These are phyloP conservation scores for Lanistes nyassanus DNA, from an alignment of 1,140 invertebrate species.

Conservation along the genomic window DNA sequence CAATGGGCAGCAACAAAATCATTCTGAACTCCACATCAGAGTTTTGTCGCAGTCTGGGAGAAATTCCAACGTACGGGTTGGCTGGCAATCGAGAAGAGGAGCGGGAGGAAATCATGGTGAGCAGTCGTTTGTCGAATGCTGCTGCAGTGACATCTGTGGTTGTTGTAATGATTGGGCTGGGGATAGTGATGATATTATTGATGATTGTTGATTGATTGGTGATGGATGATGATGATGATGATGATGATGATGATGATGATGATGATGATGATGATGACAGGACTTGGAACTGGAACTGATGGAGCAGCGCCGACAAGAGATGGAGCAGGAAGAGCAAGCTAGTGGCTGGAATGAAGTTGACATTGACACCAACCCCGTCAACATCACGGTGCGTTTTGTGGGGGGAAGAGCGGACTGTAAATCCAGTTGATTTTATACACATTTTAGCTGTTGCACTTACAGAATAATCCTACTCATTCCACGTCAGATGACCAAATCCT, in stretches of 20 bases:
- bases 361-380: slow-evolving; percentile 67
- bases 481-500: not conserved
- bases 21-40: slow-evolving; percentile 94
- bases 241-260: not conserved
- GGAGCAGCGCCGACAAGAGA: slow-evolving; percentile 65
- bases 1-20: slow-evolving; percentile 69
- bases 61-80: slow-evolving; percentile 80
- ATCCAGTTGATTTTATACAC: not conserved
- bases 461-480: not conserved
- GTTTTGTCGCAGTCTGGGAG: slow-evolving; percentile 95
- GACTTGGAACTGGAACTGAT: slow-evolving; percentile 74
- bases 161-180: not conserved
- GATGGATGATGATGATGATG: not conserved
- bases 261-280: slow-evolving; percentile 66
- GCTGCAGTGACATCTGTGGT: not conserved
- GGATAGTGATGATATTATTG: not conserved
- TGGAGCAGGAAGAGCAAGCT: slow-evolving; percentile 67
- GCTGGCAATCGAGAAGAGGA: slow-evolving; percentile 87
- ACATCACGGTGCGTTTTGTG: slow-evolving; percentile 56
- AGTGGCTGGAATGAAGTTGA: slow-evolving; percentile 79
- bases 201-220: too few relatives aligned
- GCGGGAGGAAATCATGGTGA: slow-evolving; percentile 82
- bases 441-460: not conserved
- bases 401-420: not conserved
- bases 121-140: slow-evolving; percentile 26